A percentile compares a stretch with the other conserved stretches of the same genome.
These are phyloP conservation scores for Diabrotica balteata DNA, from an alignment of 2,888 invertebrate species.

Conservation along the genomic window DNA sequence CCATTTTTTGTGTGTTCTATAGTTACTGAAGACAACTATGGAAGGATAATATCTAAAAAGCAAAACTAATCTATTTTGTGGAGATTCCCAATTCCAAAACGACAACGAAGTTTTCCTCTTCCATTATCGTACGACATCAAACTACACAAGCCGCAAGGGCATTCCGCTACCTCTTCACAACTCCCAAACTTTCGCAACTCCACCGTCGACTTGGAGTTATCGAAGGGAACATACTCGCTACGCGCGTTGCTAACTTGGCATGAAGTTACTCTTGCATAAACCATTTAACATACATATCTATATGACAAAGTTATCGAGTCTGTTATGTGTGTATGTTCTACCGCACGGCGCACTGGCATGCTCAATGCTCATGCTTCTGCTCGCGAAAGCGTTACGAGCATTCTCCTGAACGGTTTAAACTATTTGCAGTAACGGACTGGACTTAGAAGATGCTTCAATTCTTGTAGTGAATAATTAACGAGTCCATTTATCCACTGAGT, in stretches of 20 bases:
- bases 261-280: slow-evolving; percentile 57
- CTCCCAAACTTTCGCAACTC: background rate
- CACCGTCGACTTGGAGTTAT: background rate
- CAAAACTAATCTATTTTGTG: too few species aligned
- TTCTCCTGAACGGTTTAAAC: background rate
- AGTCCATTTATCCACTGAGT: too few species aligned
- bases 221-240: background rate
- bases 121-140: background rate
- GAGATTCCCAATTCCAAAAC: too few species aligned
- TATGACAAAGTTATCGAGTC: slow-evolving; percentile 52
- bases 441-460: background rate
- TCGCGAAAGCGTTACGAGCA: slow-evolving; percentile 4
- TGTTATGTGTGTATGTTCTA: background rate
- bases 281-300: slow-evolving; percentile 59
- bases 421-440: slow-evolving; percentile 4
- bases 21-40: too few species aligned
- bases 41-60: too few species aligned
- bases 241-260: slow-evolving; percentile 12
- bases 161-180: background rate
- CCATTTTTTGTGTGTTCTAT: too few species aligned
- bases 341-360: background rate
- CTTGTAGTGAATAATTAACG: background rate
- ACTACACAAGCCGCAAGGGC: background rate
- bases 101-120: background rate
- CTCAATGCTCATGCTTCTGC: background rate